Base-by-base conservation (phyloP, 2,113 vertebrate species). In the Xiphorhynchus elegans region DNA sequence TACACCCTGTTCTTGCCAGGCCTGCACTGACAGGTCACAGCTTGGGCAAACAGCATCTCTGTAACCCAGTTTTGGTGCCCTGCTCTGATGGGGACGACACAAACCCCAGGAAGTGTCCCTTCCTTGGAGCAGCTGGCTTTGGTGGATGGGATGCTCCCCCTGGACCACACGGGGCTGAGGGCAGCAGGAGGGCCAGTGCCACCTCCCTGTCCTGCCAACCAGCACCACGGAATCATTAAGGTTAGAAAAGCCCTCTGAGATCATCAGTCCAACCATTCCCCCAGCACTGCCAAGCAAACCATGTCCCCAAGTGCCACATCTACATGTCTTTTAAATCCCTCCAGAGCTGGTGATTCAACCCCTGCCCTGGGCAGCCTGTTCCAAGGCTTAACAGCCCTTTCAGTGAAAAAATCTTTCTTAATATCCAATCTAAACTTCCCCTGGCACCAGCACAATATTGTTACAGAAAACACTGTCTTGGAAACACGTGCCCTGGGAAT, bases 381-480 rank as follows among this genome's bases (percentile, higher is more conserved):
- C 42, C 67, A 88, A 25, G 21, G 53, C n/a, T 68, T 20, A 46
- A n/a, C 39, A 19, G 46, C 5, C 33, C 11, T 33, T 55, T 2
- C 20, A 49, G 20, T 0, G 21, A 62, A 26, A 35, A 35, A 42
- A 31, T 11, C 56, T 18, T 42, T 42, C 40, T 26, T 56, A 9
- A 75, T 56, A 55, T 5, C 53, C 29, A 39, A 7, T 23, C 55
- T 23, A 56, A 62, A 44, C 56, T 16, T 77, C 11, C 21, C 31
- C 79, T 63, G 63, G 35, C 63, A 55, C n/a, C 53, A 35, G 70
- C 63, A 76, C 40, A 33, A 62, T 13, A 16, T 11, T 40, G 18
- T 4, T 24, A 20, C 0, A 72, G 29, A 28, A 62, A 70, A 53
- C 1, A 11, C 35, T 3, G 13, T 6, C 84, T 35, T 2, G 10